These are phyloP conservation scores for Sweltsa coloradensis DNA, from an alignment of 1,140 invertebrate genomes.

Conservation along the genomic window DNA sequence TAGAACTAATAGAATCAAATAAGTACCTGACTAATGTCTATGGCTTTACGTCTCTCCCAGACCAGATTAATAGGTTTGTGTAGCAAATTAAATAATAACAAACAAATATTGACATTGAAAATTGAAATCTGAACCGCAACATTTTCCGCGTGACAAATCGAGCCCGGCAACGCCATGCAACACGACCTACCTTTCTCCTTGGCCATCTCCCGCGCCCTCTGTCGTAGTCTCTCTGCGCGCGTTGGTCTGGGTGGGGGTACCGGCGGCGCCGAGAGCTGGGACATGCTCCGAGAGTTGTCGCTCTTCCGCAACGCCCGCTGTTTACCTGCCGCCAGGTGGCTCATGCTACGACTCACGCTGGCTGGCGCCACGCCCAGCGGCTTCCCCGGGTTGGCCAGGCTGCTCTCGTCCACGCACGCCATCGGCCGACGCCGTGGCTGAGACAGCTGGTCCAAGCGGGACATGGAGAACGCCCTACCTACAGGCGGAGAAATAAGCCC, in stretches of 20 bases:
- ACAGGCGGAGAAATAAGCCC: constrained; percentile 19
- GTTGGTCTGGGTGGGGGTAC: constrained; percentile 34
- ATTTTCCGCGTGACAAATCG: no score
- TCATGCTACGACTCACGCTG: constrained; percentile 29
- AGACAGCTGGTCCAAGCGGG: constrained; percentile 72
- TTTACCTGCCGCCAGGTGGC: constrained; percentile 23
- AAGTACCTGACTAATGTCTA: no score
- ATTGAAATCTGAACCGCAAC: no score
- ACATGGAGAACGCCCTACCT: constrained; percentile 80
- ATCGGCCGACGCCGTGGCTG: constrained; percentile 41
- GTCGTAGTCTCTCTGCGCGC: constrained; percentile 38
- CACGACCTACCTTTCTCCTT: no score
- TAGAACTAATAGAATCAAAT: no score
- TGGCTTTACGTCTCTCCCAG: no score
- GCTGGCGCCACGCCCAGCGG: constrained; percentile 20
- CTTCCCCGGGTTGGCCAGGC: constrained; percentile 26
- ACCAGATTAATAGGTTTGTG: no score
- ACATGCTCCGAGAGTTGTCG: constrained; percentile 40
- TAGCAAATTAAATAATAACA: no score
- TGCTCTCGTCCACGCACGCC: constrained; percentile 32
- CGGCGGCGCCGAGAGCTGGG: constrained; percentile 28
- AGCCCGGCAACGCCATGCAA: no score
- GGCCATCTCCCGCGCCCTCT: constrained; percentile 32
- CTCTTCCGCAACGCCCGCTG: constrained; percentile 29
- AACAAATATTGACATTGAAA: no score